Percentiles rank a stretch among this genome's conserved stretches.
phyloP scores from a whole-genome alignment of 2,888 invertebrate species.

The Catocala nupta region DNA sequence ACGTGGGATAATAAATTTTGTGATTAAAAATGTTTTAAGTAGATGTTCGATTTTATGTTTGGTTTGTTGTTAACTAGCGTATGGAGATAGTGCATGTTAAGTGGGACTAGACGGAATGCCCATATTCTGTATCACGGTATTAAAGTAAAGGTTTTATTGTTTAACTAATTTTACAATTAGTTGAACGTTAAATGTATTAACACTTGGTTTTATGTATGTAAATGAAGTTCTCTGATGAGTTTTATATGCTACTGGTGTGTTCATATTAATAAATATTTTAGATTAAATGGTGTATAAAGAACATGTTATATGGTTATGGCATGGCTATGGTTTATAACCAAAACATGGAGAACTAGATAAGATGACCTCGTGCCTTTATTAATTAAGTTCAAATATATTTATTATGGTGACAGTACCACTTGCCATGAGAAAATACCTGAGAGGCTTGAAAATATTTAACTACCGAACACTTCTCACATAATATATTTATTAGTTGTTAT shows the following conservation, averaged over 20 bases:
- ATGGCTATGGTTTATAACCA: neutral
- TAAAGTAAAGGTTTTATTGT: constrained; percentile 24
- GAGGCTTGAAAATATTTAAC: too few relatives aligned
- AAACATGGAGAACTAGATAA: neutral
- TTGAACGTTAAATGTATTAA: constrained; percentile 4
- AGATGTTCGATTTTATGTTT: constrained; percentile 54
- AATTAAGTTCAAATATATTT: neutral
- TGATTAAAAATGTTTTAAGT: constrained; percentile 58
- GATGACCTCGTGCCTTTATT: too few relatives aligned
- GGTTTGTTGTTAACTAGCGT: constrained; percentile 34
- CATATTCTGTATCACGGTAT: constrained; percentile 26
- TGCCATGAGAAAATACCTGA: too few relatives aligned
- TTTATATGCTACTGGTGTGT: constrained; percentile 3
- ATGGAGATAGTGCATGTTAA: constrained; percentile 44
- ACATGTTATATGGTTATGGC: too few relatives aligned
- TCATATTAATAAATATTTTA: constrained; percentile 12
- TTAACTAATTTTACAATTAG: constrained; percentile 36
- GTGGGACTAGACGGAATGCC: constrained; percentile 29
- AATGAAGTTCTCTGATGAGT: neutral
- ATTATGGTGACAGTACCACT: neutral
- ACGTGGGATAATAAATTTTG: constrained; percentile 64
- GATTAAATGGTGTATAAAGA: constrained; percentile 4
- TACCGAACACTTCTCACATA: too few relatives aligned
- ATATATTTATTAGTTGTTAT: too few relatives aligned
- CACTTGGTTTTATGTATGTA: neutral